Evolutionary conservation across 1,140 invertebrate genomes (phyloP).

Genomic region (Heliconius himera): DNA sequence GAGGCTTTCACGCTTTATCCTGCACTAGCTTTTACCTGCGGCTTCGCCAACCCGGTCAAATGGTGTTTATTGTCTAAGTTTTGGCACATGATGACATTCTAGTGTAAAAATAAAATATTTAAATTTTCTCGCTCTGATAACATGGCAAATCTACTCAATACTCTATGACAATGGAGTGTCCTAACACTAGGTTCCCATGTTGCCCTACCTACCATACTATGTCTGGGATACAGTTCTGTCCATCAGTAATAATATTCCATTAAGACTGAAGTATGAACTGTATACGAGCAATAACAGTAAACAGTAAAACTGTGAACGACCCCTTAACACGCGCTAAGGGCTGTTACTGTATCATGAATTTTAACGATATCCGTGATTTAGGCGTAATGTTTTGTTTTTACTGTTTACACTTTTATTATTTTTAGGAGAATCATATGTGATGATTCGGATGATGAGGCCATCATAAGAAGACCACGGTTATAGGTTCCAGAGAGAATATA

Average conservation of each 20-base stretch:
- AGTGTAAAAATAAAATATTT: too few relatives aligned
- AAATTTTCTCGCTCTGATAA: too few relatives aligned
- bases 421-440: neutral
- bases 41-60: too few relatives aligned
- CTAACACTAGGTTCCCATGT: neutral
- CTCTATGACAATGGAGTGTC: neutral
- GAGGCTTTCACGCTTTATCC: too few relatives aligned
- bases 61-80: too few relatives aligned
- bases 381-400: conserved; percentile 11
- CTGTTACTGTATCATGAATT: conserved; percentile 4
- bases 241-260: neutral
- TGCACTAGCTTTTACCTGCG: too few relatives aligned
- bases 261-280: neutral
- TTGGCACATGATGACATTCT: too few relatives aligned
- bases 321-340: conserved; percentile 8
- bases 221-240: neutral
- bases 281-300: neutral
- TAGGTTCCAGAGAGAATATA: too few relatives aligned
- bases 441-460: too few relatives aligned
- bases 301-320: conserved; percentile 1
- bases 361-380: conserved; percentile 11
- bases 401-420: neutral
- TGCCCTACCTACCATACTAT: neutral
- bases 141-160: too few relatives aligned
- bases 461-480: too few relatives aligned